A percentile compares a stretch with the other conserved stretches of the same genome.
Conservation (phyloP, 2,888 invertebrate genomes). For the Lissonota sp. region DNA sequence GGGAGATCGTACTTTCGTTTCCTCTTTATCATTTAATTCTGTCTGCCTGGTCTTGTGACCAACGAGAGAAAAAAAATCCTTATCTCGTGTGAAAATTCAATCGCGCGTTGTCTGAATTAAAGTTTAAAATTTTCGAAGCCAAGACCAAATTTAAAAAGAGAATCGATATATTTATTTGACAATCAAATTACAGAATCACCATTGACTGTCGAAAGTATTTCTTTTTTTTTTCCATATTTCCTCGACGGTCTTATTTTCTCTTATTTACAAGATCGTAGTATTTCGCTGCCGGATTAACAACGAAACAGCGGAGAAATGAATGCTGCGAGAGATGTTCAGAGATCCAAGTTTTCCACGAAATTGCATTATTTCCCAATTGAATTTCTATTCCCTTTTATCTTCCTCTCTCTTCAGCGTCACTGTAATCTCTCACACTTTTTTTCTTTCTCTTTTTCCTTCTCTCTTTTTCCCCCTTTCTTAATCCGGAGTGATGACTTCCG, state of each 20-base stretch:
- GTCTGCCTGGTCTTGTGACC: too few species aligned
- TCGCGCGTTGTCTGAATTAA: too few species aligned
- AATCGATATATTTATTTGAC: conserved; percentile 19
- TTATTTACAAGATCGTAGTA: conserved; percentile 25
- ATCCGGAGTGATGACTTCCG: conserved; percentile 65
- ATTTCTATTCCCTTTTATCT: conserved; percentile 11
- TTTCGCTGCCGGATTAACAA: neutral
- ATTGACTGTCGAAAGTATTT: neutral
- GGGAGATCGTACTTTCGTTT: neutral
- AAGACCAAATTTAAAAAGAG: conserved; percentile 6
- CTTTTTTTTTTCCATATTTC: neutral
- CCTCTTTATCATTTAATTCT: too few species aligned
- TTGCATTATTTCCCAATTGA: neutral
- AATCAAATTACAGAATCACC: neutral
- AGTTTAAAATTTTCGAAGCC: too few species aligned
- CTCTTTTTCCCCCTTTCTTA: conserved; percentile 36
- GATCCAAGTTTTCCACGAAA: too few species aligned
- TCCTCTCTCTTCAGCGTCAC: neutral
- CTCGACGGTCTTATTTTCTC: conserved; percentile 10
- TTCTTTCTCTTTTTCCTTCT: neutral
- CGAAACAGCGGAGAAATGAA: conserved; percentile 6
- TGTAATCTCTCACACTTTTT: neutral
- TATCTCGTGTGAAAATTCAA: too few species aligned
- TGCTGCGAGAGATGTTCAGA: too few species aligned
- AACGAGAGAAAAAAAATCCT: too few species aligned